A percentile compares a stretch with the other conserved stretches of the same genome.
Evolutionary conservation across 2,113 vertebrate genomes (phyloP).

Genomic region (Ictalurus punctatus): DNA sequence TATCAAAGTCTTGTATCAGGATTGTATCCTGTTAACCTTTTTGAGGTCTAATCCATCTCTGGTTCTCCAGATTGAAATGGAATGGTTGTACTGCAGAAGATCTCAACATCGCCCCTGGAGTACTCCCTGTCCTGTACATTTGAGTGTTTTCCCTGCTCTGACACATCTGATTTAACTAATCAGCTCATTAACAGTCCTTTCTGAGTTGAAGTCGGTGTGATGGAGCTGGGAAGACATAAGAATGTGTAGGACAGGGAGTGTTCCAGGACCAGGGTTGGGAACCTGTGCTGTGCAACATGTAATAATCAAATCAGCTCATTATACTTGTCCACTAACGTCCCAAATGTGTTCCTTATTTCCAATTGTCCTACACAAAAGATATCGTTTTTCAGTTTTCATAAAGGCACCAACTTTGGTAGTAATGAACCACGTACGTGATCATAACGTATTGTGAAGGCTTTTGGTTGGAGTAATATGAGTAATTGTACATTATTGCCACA

Average conservation of each 20-base stretch:
- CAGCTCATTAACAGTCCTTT: neutral
- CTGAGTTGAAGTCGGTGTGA: neutral
- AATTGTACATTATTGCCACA: neutral
- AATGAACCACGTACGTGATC: neutral
- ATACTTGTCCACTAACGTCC: neutral
- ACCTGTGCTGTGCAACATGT: neutral
- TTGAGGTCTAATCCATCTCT: neutral
- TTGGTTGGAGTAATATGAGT: neutral
- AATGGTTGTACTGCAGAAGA: neutral
- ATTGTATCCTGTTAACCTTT: slow-evolving; percentile 1
- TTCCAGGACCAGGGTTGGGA: neutral
- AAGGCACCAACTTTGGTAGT: neutral
- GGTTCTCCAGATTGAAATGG: neutral
- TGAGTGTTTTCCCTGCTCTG: neutral
- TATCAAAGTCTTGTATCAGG: slow-evolving; percentile 7
- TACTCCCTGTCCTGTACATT: neutral
- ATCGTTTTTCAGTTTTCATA: neutral
- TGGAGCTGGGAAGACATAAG: neutral
- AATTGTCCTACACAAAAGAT: neutral
- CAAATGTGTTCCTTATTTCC: neutral
- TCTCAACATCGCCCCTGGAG: neutral
- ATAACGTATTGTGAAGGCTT: neutral
- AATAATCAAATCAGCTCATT: neutral
- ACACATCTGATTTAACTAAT: neutral
- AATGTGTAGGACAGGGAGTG: neutral